These are phyloP conservation scores for Lota lota DNA, from an alignment of 2,113 vertebrate species.

Conservation along the genomic window DNA sequence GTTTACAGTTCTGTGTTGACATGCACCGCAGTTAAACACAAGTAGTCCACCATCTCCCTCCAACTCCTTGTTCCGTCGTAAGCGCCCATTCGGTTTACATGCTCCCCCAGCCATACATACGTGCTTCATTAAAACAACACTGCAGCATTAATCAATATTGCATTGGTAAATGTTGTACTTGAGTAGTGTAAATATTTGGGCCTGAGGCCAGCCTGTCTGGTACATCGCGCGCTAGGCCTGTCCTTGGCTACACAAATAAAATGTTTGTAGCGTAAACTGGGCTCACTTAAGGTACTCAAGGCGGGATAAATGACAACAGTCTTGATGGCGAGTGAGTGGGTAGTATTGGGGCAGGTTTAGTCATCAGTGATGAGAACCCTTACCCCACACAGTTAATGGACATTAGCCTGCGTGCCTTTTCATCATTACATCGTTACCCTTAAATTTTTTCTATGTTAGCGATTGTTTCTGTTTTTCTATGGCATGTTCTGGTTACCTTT, in stretches of 20 bases:
- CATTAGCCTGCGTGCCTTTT: slow-evolving; percentile 24
- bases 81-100: background rate
- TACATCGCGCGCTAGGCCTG: slow-evolving; percentile 9
- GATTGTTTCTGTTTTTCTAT: no score
- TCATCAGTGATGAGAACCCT: slow-evolving; percentile 31
- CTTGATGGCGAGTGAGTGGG: background rate
- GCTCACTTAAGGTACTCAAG: slow-evolving; percentile 36
- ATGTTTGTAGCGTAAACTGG: slow-evolving; percentile 29
- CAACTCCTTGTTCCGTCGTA: background rate
- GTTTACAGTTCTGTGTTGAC: slow-evolving; percentile 11
- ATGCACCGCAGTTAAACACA: background rate
- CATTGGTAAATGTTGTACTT: slow-evolving; percentile 17
- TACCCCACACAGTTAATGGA: slow-evolving; percentile 6
- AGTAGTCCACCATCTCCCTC: background rate
- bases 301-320: slow-evolving; percentile 19
- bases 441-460: no score
- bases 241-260: slow-evolving; percentile 14
- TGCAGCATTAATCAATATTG: slow-evolving; percentile 8
- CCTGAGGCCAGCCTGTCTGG: slow-evolving; percentile 22
- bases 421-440: background rate
- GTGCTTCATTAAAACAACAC: background rate
- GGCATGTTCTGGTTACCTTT: background rate
- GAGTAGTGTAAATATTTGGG: slow-evolving; percentile 44
- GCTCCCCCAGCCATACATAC: background rate
- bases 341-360: slow-evolving; percentile 39